Base-by-base conservation (phyloP, 2,113 vertebrate species). In the Lampris megalopsis region DNA sequence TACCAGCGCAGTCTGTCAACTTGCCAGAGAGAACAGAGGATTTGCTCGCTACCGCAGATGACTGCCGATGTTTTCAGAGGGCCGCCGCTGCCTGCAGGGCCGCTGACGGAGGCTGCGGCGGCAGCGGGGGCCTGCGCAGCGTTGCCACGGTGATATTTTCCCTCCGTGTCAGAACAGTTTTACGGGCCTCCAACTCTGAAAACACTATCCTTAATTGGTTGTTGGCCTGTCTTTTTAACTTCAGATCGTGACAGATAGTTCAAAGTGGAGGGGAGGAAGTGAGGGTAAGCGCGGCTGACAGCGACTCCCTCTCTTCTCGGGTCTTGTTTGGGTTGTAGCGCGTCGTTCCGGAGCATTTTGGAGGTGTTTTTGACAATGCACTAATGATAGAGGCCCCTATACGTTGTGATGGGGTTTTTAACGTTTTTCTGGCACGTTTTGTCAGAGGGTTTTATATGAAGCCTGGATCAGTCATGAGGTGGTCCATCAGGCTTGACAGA, bases 201-300 rank as follows among this genome's bases (percentile, higher is more conserved):
- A 53, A 42, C 50, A 57, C 71, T 49, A 48, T 11, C 6, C 87
- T 87, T 88, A 92, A 92, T 92, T 91, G 87, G 85, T 83, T 90
- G 86, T 81, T 64, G 60, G 75, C 61, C 75, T 85, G 89, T 87
- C 87, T 63, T 81, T 87, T 73, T 78, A 71, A 61, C 79, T 86
- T 85, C 82, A 89, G 84, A 86, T 84, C 82, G 79, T 78, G 88
- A 75, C 77, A 77, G 76, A 66, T 63, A 85, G 84, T 88, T 92
- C 86, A 91, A 89, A 89, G 84, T 66, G 65, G 73, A 79, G 11
- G 40, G 35, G 38, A 36, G 60, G 68, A 63, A 45, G 42, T 53
- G 63, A 75, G 85, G 84, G 63, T 40, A 68, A 52, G 43, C 60
- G 56, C 61, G 1, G 78, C 66, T 78, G 90, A 90, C 88, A 91